phyloP scores from a whole-genome alignment of 2,797 vertebrate genomes.

The Lemur catta region DNA sequence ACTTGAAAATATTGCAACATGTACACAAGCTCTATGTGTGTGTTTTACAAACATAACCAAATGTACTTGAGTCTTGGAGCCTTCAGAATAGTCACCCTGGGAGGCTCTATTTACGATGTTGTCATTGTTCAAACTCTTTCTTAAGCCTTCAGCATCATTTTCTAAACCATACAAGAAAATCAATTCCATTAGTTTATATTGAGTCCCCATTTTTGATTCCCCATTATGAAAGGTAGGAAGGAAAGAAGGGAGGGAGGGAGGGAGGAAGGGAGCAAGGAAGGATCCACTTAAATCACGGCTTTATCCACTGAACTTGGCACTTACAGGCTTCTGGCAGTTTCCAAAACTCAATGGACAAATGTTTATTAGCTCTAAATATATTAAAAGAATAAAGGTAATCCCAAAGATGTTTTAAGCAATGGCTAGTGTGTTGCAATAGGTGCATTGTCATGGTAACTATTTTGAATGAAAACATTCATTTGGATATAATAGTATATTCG shows the following conservation, averaged over 20 bases:
- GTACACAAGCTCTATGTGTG: neutral
- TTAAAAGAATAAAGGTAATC: neutral
- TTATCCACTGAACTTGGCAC: neutral
- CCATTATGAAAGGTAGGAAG: neutral
- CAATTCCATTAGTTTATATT: neutral
- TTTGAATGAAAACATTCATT: slow-evolving; percentile 11
- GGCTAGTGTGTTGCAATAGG: neutral
- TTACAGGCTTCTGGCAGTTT: neutral
- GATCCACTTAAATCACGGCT: neutral
- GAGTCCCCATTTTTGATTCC: slow-evolving; percentile 2
- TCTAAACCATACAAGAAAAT: slow-evolving; percentile 15
- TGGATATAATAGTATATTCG: neutral
- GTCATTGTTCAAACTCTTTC: slow-evolving; percentile 41
- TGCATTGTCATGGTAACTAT: neutral
- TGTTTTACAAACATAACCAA: neutral
- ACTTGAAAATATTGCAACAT: neutral
- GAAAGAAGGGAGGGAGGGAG: neutral
- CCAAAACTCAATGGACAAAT: neutral
- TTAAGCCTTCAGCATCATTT: neutral
- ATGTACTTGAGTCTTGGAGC: neutral
- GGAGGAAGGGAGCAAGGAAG: fast-evolving
- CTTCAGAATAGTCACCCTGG: neutral
- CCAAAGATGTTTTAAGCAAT: neutral
- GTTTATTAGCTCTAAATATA: slow-evolving; percentile 1
- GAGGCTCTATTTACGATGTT: neutral